Base-by-base conservation (phyloP, 2,113 vertebrate species). In the Sorex araneus region DNA sequence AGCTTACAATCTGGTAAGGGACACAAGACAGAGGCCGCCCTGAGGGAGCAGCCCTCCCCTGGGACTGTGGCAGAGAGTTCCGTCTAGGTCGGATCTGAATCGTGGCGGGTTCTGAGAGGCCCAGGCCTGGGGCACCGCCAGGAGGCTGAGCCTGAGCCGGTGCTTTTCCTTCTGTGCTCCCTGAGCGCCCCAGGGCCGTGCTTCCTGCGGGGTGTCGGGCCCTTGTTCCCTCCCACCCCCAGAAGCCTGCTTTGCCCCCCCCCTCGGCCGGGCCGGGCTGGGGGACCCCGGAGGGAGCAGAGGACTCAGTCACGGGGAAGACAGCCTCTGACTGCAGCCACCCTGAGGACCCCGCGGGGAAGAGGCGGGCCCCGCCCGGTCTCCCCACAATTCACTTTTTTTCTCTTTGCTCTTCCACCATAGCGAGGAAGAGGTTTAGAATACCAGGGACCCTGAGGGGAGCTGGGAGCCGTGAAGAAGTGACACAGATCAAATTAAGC, bases 1-100 rank as follows among this genome's bases (percentile, higher is more conserved):
- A 75, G 73, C 32, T 91, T 87, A 85, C 32, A 71, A 21, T 86
- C 90, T 84, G 54, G 40, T 57, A 60, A 92, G 67, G 82, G 36
- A 60, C 34, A 21, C 66, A 60, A 32, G 64, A 34, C 1, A 28
- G 10, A 66, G 27, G 7, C 9, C 8, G 16, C 78, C 43, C 0
- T 3, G 28, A 50, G 69, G 67, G 15, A 9, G 18, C 10, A 4
- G 10, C 74, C 74, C 87, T 36, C 32, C 64, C 36, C 67, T 10
- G 28, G 70, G 67, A 6, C 0, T 13, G 76, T 80, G 43, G 74
- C 45, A 21, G 60, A 4, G 28, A 4, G 28, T 19, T 85, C 32
- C 11, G 84, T 4, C 54, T 25, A 7, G 25, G 18, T 36, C 3
- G 6, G 9, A n/a, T 7, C 30, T 54, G 32, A 67, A 50, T 40